Percentiles rank a stretch among this genome's conserved stretches.
phyloP scores from a whole-genome alignment of 2,113 vertebrate species.

The Erythrocercus mccallii region DNA sequence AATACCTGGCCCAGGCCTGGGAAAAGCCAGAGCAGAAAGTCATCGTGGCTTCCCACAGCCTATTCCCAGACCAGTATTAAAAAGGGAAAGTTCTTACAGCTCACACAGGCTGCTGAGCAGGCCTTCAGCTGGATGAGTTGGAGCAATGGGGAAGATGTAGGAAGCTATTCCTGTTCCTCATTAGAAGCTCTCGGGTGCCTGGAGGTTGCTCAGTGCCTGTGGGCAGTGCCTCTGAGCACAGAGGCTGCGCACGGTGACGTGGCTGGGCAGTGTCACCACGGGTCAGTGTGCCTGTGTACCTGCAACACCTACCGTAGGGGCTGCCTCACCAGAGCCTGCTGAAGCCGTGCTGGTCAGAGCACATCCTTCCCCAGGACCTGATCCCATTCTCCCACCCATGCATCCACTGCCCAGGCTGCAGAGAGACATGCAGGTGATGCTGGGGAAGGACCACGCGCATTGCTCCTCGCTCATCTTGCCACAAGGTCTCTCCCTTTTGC shows the following conservation, averaged over 20 bases:
- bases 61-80: not conserved
- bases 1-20: not conserved
- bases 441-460: accelerated
- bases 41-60: not conserved
- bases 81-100: not conserved
- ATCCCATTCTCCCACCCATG: not conserved
- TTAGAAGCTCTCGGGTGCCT: not conserved
- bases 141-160: not conserved
- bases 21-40: not conserved
- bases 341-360: not conserved
- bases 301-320: not conserved
- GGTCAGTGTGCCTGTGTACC: not conserved
- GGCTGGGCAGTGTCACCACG: not conserved
- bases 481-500: not conserved
- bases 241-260: accelerated
- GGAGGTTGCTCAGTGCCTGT: not conserved
- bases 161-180: not conserved
- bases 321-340: not conserved
- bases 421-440: not conserved
- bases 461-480: not conserved
- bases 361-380: not conserved
- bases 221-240: not conserved
- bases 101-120: not conserved
- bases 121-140: not conserved
- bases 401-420: not conserved